Base-by-base conservation (phyloP, 2,888 invertebrate species). In the Leptinotarsa rubiginosa region DNA sequence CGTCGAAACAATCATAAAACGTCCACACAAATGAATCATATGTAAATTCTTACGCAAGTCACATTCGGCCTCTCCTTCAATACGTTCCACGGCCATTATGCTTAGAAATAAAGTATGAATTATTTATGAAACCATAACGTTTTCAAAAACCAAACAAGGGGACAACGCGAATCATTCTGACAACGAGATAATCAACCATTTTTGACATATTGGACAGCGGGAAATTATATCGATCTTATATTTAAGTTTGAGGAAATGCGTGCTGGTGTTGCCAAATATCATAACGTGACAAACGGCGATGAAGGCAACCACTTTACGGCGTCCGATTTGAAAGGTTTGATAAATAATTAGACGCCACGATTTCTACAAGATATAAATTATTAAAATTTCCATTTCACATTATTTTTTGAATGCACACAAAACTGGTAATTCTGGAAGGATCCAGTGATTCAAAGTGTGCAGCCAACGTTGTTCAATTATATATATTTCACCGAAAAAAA, bases 71-170 rank as follows among this genome's bases (percentile, higher is more conserved):
- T 22, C 56, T 56, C 56, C 56, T 56, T 16, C 13, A 25, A 22
- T 22, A 56, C 56, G 22, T 56, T 22, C 56, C 22, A 62, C 62
- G 31, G 4, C 31, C 31, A 62, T 10, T 16, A 62, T 31, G 25
- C 31, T 31, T 62, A n/a, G 18, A 31, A 41, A 62, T 62, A n/a
- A 41, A 15, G 18, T 31, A 62, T 62, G 56, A 62, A 62, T 62
- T 62, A 62, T 62, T 62, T 41, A 62, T 62, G 22, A 56, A 31
- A 62, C n/a, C 16, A 12, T 41, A 62, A 62, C 31, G 62, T 10
- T 41, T 12, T 41, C 12, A 41, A 41, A 41, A 41, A 41, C 41
- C 12, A 41, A 12, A 41, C 41, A 12, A 41, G 41, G 41, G 12
- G 41, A 41, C 41, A 10, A n/a, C 1, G 41, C 31, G 5, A 41